These are phyloP conservation scores for Spodoptera littoralis DNA, from an alignment of 2,888 invertebrate species.

Conservation along the genomic window DNA sequence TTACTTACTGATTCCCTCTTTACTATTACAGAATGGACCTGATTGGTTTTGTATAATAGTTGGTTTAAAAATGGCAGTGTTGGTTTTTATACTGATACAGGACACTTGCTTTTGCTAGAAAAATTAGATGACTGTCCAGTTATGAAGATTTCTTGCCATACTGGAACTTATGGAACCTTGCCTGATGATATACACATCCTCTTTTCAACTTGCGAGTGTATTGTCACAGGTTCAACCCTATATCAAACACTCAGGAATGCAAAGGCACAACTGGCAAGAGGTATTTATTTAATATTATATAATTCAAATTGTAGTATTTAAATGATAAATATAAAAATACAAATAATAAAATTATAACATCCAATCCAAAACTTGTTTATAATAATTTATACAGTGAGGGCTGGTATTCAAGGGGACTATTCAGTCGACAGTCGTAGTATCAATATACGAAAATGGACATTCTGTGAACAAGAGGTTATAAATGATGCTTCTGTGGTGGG, in stretches of 20 bases:
- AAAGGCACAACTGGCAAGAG: conserved; percentile 93
- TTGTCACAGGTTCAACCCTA: conserved; percentile 93
- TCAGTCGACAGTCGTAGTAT: conserved; percentile 90
- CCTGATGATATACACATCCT: conserved; percentile 93
- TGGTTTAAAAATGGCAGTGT: conserved; percentile 95
- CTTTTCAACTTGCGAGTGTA: conserved; percentile 92
- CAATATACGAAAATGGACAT: conserved; percentile 95
- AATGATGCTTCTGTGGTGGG: conserved; percentile 94
- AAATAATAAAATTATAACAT: too few relatives aligned
- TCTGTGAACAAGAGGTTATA: conserved; percentile 92
- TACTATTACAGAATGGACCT: conserved; percentile 89
- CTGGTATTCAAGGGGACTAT: conserved; percentile 90
- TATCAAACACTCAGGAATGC: conserved; percentile 94
- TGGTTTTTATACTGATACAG: conserved; percentile 96
- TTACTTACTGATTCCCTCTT: background rate
- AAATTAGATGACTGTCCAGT: conserved; percentile 95
- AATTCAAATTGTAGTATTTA: too few relatives aligned
- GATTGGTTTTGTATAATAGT: conserved; percentile 98
- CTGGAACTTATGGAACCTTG: conserved; percentile 85
- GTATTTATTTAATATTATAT: conserved; percentile 75
- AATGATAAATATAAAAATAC: too few relatives aligned
- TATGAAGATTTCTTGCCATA: conserved; percentile 93
- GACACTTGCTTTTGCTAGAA: conserved; percentile 94
- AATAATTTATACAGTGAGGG: conserved; percentile 87
- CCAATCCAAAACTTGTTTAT: too few relatives aligned